These are phyloP conservation scores for Ceraclea dissimilis DNA, from an alignment of 2,888 invertebrate species.

Conservation along the genomic window DNA sequence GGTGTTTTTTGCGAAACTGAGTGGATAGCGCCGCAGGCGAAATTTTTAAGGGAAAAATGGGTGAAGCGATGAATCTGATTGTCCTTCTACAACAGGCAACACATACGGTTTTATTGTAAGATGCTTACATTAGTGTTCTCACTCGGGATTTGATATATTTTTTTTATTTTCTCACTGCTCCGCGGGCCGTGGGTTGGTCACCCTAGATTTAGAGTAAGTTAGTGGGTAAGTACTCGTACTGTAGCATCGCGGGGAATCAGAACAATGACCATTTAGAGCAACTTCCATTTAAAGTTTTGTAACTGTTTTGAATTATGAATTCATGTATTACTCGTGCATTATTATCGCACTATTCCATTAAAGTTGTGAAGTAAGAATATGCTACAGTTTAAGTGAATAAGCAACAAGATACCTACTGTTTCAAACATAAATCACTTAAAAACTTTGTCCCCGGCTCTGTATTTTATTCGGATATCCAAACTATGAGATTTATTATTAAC, in stretches of 20 bases:
- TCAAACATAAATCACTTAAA: not conserved
- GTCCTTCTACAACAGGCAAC: too few species aligned
- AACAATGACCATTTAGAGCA: constrained; percentile 1
- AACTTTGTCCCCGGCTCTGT: not conserved
- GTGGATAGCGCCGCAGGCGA: too few species aligned
- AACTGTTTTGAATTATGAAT: constrained; percentile 2
- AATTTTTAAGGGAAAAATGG: too few species aligned
- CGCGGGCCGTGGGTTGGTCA: too few species aligned
- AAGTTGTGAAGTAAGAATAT: not conserved
- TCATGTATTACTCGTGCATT: not conserved
- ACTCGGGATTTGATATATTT: too few species aligned
- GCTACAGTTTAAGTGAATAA: constrained; percentile 1
- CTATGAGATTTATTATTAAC: not conserved
- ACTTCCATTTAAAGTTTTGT: not conserved
- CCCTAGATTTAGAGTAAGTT: too few species aligned
- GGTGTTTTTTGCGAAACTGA: too few species aligned
- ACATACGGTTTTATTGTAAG: too few species aligned
- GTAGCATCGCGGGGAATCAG: not conserved
- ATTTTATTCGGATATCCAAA: not conserved
- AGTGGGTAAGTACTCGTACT: too few species aligned
- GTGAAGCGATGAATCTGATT: too few species aligned
- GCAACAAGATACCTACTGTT: not conserved
- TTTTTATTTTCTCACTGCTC: too few species aligned
- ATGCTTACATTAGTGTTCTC: too few species aligned
- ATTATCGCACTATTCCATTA: constrained; percentile 2